Evolutionary conservation across 1,140 invertebrate genomes (phyloP).

Genomic region (Eueides isabella): DNA sequence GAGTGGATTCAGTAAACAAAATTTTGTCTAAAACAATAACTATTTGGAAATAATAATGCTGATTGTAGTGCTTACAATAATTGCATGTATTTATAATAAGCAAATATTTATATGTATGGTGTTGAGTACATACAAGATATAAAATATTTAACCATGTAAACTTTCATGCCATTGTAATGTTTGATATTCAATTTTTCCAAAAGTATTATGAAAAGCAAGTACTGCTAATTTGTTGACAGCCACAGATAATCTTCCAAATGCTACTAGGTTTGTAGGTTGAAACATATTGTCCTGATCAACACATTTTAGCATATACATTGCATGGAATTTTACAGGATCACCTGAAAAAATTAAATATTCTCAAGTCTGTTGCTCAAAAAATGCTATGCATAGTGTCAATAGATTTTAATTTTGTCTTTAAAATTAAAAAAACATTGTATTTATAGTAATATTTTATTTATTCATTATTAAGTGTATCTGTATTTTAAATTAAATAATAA

Average conservation of each 20-base stretch:
- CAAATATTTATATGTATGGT: neutral
- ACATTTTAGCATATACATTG: conserved; percentile 84
- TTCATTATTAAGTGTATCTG: too few relatives aligned
- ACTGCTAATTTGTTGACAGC: conserved; percentile 83
- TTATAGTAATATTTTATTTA: too few relatives aligned
- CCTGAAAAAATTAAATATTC: conserved; percentile 62
- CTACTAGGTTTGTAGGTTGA: conserved; percentile 74
- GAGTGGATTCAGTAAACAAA: too few relatives aligned
- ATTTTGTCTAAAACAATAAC: too few relatives aligned
- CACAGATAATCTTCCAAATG: conserved; percentile 83
- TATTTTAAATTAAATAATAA: too few relatives aligned
- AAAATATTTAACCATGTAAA: conserved; percentile 25
- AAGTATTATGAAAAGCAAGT: conserved; percentile 70
- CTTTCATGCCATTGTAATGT: conserved; percentile 83
- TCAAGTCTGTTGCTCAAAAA: neutral
- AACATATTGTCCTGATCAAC: conserved; percentile 50
- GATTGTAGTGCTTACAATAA: neutral
- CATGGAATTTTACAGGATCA: conserved; percentile 85
- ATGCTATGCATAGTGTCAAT: too few relatives aligned
- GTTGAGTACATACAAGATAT: neutral
- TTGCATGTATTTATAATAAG: neutral
- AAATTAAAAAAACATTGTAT: too few relatives aligned
- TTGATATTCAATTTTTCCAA: conserved; percentile 79
- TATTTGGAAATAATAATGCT: neutral
- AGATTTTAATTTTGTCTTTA: too few relatives aligned